Evolutionary conservation across 2,113 vertebrate genomes (phyloP).

Genomic region (Piaya cayana): DNA sequence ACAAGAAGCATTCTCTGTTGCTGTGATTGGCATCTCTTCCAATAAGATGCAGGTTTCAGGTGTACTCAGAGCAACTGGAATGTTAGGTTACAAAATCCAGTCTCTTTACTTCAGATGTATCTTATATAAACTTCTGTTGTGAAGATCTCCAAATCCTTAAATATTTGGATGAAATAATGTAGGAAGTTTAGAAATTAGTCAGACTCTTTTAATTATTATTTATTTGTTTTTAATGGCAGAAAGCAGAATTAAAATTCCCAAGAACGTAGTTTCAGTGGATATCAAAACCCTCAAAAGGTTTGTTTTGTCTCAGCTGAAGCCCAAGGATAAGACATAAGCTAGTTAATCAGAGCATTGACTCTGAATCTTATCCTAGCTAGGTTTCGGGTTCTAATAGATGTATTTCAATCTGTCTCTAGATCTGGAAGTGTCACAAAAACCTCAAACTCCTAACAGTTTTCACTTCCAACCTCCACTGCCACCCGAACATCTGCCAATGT

Average conservation of each 20-base stretch:
- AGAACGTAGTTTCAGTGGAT: neutral
- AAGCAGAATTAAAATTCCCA: neutral
- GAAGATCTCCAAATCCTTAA: neutral
- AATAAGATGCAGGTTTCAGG: neutral
- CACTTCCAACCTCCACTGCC: conserved; percentile 88
- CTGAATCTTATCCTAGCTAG: neutral
- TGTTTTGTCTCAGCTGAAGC: neutral
- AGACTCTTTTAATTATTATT: neutral
- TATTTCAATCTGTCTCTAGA: conserved; percentile 60
- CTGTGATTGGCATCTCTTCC: neutral
- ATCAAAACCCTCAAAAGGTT: neutral
- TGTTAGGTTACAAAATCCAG: neutral
- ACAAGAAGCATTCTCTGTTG: neutral
- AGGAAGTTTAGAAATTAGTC: neutral
- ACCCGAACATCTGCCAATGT: conserved; percentile 77
- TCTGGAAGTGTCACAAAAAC: conserved; percentile 61
- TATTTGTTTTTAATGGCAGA: neutral
- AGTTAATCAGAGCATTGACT: neutral
- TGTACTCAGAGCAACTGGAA: neutral
- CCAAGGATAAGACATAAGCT: neutral
- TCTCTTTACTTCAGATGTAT: neutral
- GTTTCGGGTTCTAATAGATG: neutral
- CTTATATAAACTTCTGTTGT: neutral
- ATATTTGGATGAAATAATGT: neutral
- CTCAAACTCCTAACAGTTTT: conserved; percentile 69